phyloP scores from a whole-genome alignment of 2,113 vertebrate species.

The Malurus melanocephalus region DNA sequence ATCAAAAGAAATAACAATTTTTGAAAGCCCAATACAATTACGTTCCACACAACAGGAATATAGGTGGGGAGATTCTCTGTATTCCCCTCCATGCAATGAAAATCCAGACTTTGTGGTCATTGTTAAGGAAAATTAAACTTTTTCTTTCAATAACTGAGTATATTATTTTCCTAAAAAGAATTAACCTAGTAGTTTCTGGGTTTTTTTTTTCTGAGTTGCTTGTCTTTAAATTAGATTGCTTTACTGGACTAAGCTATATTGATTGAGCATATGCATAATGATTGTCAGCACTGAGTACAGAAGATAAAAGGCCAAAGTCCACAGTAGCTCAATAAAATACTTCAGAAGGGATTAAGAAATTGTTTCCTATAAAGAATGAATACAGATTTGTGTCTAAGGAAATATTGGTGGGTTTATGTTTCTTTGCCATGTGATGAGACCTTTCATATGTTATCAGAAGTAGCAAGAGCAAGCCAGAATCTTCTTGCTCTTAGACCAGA shows the following conservation, averaged over 20 bases:
- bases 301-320: not conserved
- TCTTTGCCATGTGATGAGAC: not conserved
- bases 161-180: not conserved
- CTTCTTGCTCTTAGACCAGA: not conserved
- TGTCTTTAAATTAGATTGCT: not conserved
- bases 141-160: not conserved
- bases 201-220: not conserved
- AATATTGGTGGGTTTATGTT: not conserved
- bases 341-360: not conserved
- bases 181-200: not conserved
- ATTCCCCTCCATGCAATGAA: accelerated
- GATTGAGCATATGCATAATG: not conserved
- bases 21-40: accelerated
- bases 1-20: accelerated
- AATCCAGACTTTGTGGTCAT: not conserved
- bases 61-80: not conserved
- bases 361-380: not conserved
- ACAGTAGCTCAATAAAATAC: not conserved
- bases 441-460: not conserved
- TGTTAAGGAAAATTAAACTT: not conserved
- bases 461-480: not conserved
- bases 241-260: not conserved
- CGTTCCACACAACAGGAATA: not conserved
- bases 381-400: not conserved
- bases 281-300: not conserved